phyloP scores from a whole-genome alignment of 2,797 vertebrate genomes.

The Acanthurus lineatus region DNA sequence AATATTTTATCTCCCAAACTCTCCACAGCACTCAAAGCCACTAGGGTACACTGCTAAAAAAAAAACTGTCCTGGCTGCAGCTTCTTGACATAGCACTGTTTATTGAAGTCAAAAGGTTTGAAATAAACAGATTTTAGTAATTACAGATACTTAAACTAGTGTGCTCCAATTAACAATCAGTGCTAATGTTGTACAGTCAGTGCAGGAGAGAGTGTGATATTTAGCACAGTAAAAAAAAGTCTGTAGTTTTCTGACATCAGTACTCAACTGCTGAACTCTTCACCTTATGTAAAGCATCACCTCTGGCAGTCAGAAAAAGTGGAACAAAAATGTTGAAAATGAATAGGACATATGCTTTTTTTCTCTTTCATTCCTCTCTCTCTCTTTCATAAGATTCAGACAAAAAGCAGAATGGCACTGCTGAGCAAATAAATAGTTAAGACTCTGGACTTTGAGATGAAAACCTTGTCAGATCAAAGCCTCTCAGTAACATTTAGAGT shows the following conservation, averaged over 20 bases:
- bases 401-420: not conserved
- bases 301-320: not conserved
- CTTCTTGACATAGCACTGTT: not conserved
- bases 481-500: not conserved
- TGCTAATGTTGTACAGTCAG: not conserved
- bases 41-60: not conserved
- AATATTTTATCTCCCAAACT: not conserved
- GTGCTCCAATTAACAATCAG: not conserved
- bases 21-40: not conserved
- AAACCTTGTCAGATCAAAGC: constrained; percentile 19
- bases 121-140: not conserved
- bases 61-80: not conserved
- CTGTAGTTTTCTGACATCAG: not conserved
- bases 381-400: not conserved
- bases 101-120: not conserved
- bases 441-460: not conserved
- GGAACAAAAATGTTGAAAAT: not conserved
- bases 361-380: too few species aligned
- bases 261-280: not conserved
- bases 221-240: not conserved
- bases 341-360: not conserved
- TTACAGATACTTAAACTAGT: constrained; percentile 4
- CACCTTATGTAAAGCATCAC: not conserved
- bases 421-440: not conserved
- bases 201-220: not conserved